Evolutionary conservation across 2,797 vertebrate genomes (phyloP).

Genomic region (Trachurus trachurus): DNA sequence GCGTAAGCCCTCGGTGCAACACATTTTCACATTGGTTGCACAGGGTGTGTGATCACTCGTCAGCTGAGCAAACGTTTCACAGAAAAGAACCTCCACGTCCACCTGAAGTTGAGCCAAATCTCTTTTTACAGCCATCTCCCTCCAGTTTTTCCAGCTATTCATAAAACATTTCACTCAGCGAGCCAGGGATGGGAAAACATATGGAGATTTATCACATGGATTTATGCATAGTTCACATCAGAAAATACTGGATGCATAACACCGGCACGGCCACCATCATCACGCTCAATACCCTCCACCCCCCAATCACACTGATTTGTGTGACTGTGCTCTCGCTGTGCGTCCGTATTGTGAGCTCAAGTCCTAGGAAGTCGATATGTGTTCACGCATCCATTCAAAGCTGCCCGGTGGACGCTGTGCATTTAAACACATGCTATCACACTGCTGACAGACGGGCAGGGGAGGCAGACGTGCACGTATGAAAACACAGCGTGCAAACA

Average conservation of each 20-base stretch:
- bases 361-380: conserved; percentile 17
- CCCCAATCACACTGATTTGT: neutral
- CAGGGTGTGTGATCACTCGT: neutral
- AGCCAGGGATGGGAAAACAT: conserved; percentile 15
- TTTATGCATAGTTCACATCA: conserved; percentile 28
- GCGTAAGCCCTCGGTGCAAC: neutral
- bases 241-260: conserved; percentile 7
- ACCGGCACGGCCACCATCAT: neutral
- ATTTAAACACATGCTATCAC: conserved; percentile 49
- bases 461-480: conserved; percentile 14
- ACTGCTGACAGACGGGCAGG: conserved; percentile 18
- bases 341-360: conserved; percentile 18
- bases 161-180: neutral
- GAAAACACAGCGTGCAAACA: conserved; percentile 21
- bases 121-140: neutral
- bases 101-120: neutral
- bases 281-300: neutral
- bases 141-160: neutral
- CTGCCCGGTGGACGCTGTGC: conserved; percentile 43
- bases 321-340: neutral
- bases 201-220: conserved; percentile 26
- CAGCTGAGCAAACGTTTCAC: neutral
- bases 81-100: neutral
- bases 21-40: neutral
- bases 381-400: conserved; percentile 21